Percentiles rank a stretch among this genome's conserved stretches.
Evolutionary conservation across 1,140 invertebrate species (phyloP).

Genomic region (Chrysomallon squamiferum): DNA sequence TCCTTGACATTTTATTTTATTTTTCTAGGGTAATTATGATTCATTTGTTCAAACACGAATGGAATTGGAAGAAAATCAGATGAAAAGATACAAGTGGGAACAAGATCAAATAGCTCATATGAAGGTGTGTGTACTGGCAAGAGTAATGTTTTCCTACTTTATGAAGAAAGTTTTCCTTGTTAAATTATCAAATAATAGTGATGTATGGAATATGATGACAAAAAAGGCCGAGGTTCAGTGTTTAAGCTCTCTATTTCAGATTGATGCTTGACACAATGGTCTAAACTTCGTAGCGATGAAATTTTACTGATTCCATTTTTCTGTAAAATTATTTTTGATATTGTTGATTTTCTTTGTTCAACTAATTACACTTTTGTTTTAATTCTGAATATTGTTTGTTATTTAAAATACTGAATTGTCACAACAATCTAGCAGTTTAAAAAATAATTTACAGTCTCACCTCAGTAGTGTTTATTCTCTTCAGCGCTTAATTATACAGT

Average conservation of each 20-base stretch:
- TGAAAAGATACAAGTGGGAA: conserved; percentile 99
- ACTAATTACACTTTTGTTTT: too few species aligned
- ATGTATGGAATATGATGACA: conserved; percentile 56
- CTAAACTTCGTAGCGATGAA: conserved; percentile 42
- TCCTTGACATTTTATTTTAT: too few species aligned
- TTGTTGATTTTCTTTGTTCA: too few species aligned
- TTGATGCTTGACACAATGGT: conserved; percentile 40
- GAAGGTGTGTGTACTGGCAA: conserved; percentile 79
- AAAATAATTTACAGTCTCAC: too few species aligned
- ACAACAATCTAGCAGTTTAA: too few species aligned
- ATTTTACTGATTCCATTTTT: conserved; percentile 10
- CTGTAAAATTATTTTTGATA: too few species aligned
- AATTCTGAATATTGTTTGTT: too few species aligned
- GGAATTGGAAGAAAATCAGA: conserved; percentile 97
- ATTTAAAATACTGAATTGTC: too few species aligned
- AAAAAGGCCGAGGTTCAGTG: conserved; percentile 62
- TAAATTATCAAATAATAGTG: not conserved
- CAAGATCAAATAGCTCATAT: conserved; percentile 99
- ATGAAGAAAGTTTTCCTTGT: not conserved
- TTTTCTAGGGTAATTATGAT: conserved; percentile 86
- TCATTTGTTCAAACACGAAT: conserved; percentile 89
- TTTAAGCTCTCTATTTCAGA: conserved; percentile 15
- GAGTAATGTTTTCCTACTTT: not conserved
- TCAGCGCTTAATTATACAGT: too few species aligned
- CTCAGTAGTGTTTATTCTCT: too few species aligned